Conservation (phyloP, 2,888 invertebrate species). For the Cryptocephalus moraei region DNA sequence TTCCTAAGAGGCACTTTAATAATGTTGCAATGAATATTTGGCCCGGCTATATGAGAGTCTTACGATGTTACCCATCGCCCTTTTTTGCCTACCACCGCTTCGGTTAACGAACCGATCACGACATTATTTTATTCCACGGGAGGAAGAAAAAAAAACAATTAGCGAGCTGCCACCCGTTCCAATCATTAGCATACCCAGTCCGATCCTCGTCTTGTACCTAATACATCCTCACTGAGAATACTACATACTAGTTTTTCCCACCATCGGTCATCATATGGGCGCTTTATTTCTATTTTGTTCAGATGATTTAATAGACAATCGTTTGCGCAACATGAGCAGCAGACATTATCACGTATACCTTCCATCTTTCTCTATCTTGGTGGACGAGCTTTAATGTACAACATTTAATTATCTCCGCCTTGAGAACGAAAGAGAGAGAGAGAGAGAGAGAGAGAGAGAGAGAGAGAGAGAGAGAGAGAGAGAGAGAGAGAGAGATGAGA, state of each 20-base stretch:
- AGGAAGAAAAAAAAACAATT: too few species aligned
- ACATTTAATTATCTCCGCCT: constrained; percentile 23
- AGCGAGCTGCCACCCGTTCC: neutral
- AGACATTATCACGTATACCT: constrained; percentile 25
- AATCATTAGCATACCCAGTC: constrained; percentile 26
- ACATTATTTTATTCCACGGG: too few species aligned
- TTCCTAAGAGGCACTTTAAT: too few species aligned
- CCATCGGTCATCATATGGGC: constrained; percentile 33
- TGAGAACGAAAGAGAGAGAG: too few species aligned
- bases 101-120: too few species aligned
- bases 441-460: too few species aligned
- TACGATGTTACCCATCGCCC: too few species aligned
- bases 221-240: constrained; percentile 31
- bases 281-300: constrained; percentile 33
- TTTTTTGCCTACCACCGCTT: too few species aligned
- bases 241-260: constrained; percentile 36
- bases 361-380: neutral
- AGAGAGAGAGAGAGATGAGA: too few species aligned
- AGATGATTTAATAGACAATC: constrained; percentile 37
- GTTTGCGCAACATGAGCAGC: constrained; percentile 29
- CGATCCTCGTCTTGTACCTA: constrained; percentile 16
- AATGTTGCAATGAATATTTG: too few species aligned
- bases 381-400: constrained; percentile 26
- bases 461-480: too few species aligned
- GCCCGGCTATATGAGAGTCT: too few species aligned